Conservation (phyloP, 2,113 vertebrate genomes). For the Gallinago jamesoni region DNA sequence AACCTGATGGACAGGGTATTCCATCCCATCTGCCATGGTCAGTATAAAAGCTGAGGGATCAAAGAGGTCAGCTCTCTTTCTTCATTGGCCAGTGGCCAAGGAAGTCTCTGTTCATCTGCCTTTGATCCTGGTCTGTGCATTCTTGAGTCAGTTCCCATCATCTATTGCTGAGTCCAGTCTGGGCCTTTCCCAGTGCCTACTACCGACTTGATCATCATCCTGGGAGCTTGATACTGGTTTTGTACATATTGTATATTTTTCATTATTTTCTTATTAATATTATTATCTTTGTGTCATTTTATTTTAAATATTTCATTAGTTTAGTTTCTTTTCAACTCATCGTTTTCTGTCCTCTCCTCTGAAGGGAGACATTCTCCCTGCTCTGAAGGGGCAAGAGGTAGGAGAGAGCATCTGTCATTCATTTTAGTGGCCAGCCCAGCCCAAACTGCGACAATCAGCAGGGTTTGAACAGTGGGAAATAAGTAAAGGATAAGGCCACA, state of each 20-base stretch:
- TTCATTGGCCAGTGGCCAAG: background rate
- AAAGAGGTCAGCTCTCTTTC: background rate
- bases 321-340: background rate
- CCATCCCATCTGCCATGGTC: background rate
- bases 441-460: background rate
- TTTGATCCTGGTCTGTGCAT: background rate
- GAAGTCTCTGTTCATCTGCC: background rate
- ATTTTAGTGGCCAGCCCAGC: background rate
- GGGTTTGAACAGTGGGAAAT: background rate
- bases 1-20: background rate
- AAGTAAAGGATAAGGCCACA: background rate
- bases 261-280: background rate
- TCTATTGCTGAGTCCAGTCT: background rate
- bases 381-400: background rate
- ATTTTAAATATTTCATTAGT: background rate
- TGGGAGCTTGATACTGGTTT: background rate
- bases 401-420: background rate
- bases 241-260: background rate
- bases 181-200: background rate
- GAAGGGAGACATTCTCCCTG: background rate
- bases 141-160: background rate
- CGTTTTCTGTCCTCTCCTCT: background rate
- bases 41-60: background rate
- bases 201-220: background rate
- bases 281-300: background rate